phyloP scores from a whole-genome alignment of 2,113 vertebrate genomes.

The Empidonax traillii region DNA sequence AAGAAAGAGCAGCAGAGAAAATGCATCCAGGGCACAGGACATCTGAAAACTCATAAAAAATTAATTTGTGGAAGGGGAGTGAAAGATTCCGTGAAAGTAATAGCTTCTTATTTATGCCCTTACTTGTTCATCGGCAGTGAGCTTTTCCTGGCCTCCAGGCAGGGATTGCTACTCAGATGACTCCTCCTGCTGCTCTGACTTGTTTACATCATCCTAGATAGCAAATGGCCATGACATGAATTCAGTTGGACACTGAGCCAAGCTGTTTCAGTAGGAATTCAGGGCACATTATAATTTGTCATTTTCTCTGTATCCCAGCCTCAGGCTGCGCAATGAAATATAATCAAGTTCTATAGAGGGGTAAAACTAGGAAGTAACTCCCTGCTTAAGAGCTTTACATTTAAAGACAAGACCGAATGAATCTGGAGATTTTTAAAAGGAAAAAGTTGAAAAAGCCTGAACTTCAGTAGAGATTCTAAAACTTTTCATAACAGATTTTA shows the following conservation, averaged over 20 bases:
- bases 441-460: background rate
- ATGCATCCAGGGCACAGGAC: background rate
- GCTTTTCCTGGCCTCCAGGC: conserved; percentile 40
- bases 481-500: background rate
- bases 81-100: conserved; percentile 16
- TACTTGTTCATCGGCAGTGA: background rate
- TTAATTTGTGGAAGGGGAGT: conserved; percentile 28
- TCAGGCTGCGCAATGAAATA: background rate
- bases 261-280: conserved; percentile 45
- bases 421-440: background rate
- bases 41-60: conserved; percentile 39
- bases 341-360: background rate
- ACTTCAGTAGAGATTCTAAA: background rate
- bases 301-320: conserved; percentile 36
- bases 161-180: conserved; percentile 42
- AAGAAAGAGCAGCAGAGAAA: conserved; percentile 9
- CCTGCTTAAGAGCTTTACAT: background rate
- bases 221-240: conserved; percentile 21
- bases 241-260: conserved; percentile 24
- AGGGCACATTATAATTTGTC: conserved; percentile 42
- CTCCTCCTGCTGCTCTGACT: conserved; percentile 37
- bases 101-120: conserved; percentile 28
- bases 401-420: background rate
- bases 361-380: background rate
- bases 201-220: conserved; percentile 53